Conservation (phyloP, 2,113 vertebrate species). For the Otocyon megalotis region DNA sequence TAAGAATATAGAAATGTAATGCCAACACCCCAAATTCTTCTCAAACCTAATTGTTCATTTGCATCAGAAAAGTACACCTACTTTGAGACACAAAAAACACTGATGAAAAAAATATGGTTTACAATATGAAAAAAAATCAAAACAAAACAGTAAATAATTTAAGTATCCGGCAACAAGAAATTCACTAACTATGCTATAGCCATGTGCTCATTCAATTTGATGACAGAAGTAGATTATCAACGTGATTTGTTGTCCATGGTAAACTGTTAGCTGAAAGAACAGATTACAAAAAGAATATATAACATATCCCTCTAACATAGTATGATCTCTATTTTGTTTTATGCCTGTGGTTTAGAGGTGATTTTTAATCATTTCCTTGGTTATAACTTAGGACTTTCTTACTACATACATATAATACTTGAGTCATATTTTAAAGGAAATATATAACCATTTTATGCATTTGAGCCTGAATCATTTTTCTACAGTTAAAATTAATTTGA, state of each 20-base stretch:
- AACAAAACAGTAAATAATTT: neutral
- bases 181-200: neutral
- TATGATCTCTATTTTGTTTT: neutral
- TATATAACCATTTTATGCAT: neutral
- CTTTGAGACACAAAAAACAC: neutral
- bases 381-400: neutral
- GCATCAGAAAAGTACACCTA: neutral
- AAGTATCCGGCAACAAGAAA: neutral
- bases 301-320: neutral
- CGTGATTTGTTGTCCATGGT: neutral
- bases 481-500: slow-evolving; percentile 32
- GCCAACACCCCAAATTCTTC: neutral
- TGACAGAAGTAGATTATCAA: neutral
- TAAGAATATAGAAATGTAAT: neutral
- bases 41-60: neutral
- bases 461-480: slow-evolving; percentile 19
- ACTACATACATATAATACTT: neutral
- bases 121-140: neutral
- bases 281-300: neutral
- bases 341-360: neutral
- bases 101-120: neutral
- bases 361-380: neutral
- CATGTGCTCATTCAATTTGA: neutral
- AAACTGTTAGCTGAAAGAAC: neutral
- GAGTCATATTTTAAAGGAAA: neutral